These are phyloP conservation scores for Chrysina gloriosa DNA, from an alignment of 2,888 invertebrate species.

Conservation along the genomic window DNA sequence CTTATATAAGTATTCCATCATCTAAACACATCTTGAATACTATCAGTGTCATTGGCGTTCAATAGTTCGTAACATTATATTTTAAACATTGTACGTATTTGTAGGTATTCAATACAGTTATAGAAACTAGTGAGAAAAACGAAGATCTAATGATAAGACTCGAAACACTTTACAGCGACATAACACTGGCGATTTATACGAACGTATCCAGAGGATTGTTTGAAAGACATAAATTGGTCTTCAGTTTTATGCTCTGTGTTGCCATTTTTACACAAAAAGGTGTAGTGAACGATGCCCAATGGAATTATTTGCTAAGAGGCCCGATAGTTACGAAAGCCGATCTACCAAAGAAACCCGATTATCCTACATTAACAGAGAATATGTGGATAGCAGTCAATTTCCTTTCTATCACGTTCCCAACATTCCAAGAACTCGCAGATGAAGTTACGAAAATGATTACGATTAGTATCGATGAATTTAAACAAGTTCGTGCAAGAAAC, in stretches of 20 bases:
- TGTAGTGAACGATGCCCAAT: slow-evolving; percentile 72
- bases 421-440: slow-evolving; percentile 68
- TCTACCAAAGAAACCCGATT: slow-evolving; percentile 70
- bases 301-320: slow-evolving; percentile 85
- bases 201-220: slow-evolving; percentile 92
- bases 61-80: too few relatives aligned
- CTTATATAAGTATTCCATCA: too few relatives aligned
- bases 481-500: slow-evolving; percentile 64
- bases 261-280: slow-evolving; percentile 78
- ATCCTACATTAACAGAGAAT: slow-evolving; percentile 71
- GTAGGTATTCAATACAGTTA: slow-evolving; percentile 84
- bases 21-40: too few relatives aligned
- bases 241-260: slow-evolving; percentile 84
- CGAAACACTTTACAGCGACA: slow-evolving; percentile 77
- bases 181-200: slow-evolving; percentile 83
- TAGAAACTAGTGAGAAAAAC: slow-evolving; percentile 78
- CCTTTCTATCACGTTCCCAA: slow-evolving; percentile 70
- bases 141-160: slow-evolving; percentile 76
- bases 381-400: slow-evolving; percentile 79
- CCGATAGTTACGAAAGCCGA: slow-evolving; percentile 70
- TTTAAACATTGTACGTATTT: slow-evolving; percentile 42
- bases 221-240: slow-evolving; percentile 90
- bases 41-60: too few relatives aligned
- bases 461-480: slow-evolving; percentile 72
- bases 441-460: slow-evolving; percentile 70